phyloP scores from a whole-genome alignment of 92 coral and sea anemone genomes.

The Paragorgia papillata region DNA sequence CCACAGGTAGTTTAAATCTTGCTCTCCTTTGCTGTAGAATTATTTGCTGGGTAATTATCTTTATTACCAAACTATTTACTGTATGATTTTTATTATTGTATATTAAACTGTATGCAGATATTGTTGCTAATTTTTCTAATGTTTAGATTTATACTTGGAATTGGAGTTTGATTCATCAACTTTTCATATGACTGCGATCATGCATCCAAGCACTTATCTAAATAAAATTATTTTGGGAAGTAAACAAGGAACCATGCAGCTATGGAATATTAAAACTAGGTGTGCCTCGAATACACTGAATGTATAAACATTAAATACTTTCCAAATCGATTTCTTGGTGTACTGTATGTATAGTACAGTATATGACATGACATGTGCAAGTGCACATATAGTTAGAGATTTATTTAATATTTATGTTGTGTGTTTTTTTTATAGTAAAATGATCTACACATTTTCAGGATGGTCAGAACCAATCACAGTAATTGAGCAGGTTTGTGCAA shows the following conservation, averaged over 20 bases:
- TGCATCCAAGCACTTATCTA: conserved; percentile 96
- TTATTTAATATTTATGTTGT: too few relatives aligned
- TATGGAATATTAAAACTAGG: conserved; percentile 97
- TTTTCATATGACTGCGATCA: conserved; percentile 76
- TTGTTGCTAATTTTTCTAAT: neutral
- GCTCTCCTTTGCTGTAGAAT: too few relatives aligned
- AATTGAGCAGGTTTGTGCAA: conserved; percentile 75
- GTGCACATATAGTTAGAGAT: too few relatives aligned
- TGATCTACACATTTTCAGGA: conserved; percentile 82
- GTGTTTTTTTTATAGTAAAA: conserved; percentile 72
- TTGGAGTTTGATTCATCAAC: conserved; percentile 70
- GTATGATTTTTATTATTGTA: too few relatives aligned
- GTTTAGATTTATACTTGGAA: conserved; percentile 82
- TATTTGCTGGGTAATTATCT: too few relatives aligned
- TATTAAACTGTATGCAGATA: too few relatives aligned
- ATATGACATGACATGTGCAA: too few relatives aligned
- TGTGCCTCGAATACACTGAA: conserved; percentile 8
- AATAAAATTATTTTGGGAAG: conserved; percentile 91
- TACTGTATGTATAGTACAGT: too few relatives aligned
- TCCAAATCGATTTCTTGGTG: too few relatives aligned
- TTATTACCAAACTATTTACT: too few relatives aligned
- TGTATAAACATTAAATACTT: too few relatives aligned
- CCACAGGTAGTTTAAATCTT: conserved; percentile 85
- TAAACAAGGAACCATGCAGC: conserved; percentile 87
- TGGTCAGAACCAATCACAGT: conserved; percentile 89